phyloP scores from a whole-genome alignment of 2,113 vertebrate species.

The Percina caprodes region DNA sequence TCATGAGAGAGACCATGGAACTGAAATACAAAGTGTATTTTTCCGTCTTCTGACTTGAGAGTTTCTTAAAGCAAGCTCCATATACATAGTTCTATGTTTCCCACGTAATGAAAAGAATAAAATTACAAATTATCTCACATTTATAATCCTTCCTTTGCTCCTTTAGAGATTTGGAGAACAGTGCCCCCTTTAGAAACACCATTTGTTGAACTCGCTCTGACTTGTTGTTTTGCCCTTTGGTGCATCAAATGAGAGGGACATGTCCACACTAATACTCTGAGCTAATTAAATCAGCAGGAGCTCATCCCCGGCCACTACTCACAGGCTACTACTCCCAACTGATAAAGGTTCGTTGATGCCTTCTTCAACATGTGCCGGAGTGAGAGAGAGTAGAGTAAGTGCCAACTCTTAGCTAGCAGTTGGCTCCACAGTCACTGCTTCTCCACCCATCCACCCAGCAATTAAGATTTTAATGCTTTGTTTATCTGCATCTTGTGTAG shows the following conservation, averaged over 20 bases:
- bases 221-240: constrained; percentile 31
- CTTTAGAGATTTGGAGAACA: constrained; percentile 7
- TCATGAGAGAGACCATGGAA: background rate
- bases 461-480: background rate
- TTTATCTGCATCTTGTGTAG: background rate
- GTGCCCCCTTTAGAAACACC: background rate
- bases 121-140: constrained; percentile 10
- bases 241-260: constrained; percentile 22
- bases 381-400: background rate
- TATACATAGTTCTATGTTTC: background rate
- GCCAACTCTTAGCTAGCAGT: constrained; percentile 11
- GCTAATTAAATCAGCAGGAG: constrained; percentile 46
- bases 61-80: constrained; percentile 1
- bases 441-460: background rate
- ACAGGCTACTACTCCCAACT: constrained; percentile 9
- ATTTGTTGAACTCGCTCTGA: constrained; percentile 7
- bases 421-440: background rate
- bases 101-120: background rate
- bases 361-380: constrained; percentile 17
- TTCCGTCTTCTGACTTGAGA: constrained; percentile 6
- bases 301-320: constrained; percentile 6
- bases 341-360: background rate
- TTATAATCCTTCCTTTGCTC: constrained; percentile 28
- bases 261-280: constrained; percentile 15
- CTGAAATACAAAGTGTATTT: background rate